These are phyloP conservation scores for Salticus scenicus DNA, from an alignment of 2,888 invertebrate species.

Conservation along the genomic window DNA sequence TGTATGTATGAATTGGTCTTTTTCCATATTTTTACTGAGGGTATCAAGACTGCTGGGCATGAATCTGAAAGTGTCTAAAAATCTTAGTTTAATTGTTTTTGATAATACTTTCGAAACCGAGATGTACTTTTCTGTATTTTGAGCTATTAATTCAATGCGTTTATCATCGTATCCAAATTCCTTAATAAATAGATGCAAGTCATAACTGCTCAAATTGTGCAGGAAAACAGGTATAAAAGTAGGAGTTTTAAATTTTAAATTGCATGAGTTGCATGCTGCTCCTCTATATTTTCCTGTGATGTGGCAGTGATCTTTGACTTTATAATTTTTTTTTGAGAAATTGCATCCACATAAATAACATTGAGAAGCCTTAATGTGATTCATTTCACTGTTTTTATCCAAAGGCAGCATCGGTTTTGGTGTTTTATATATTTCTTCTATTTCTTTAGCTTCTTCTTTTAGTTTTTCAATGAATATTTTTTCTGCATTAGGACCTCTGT, in stretches of 20 bases:
- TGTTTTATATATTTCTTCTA: background rate
- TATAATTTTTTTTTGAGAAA: background rate
- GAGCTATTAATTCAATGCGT: background rate
- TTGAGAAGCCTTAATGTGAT: background rate
- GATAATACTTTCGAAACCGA: too few species aligned
- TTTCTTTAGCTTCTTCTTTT: background rate
- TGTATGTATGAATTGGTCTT: background rate
- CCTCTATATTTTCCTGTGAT: background rate
- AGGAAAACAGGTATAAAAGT: background rate
- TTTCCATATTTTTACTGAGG: background rate
- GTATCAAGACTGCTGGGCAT: background rate
- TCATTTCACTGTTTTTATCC: background rate
- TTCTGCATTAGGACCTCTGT: background rate
- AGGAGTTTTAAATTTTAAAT: slow-evolving; percentile 3
- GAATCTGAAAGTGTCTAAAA: background rate
- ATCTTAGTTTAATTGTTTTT: background rate
- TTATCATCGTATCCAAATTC: background rate
- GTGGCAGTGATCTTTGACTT: slow-evolving; percentile 14
- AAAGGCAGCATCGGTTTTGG: background rate
- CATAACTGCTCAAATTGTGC: background rate
- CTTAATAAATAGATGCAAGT: background rate
- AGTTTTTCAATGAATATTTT: background rate
- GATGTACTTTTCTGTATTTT: too few species aligned
- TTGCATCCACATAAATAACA: background rate
- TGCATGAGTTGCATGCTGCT: background rate